A percentile compares a stretch with the other conserved stretches of the same genome.
Conservation (phyloP, 2,888 invertebrate genomes). For the Phalangium opilio region DNA sequence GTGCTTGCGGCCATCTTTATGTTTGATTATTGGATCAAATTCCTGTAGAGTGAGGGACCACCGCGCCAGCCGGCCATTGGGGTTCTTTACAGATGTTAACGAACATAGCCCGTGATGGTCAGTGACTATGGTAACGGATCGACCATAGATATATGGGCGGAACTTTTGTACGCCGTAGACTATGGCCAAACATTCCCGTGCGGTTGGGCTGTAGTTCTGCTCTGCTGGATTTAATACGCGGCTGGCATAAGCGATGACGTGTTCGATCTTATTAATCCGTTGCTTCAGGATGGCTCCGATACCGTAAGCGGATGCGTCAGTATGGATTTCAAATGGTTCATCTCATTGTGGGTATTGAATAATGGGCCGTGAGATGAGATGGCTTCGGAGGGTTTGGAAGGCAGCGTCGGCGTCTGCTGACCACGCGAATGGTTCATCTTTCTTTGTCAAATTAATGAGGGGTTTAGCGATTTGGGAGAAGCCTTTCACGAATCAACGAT, state of each 20-base stretch:
- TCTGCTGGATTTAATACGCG: conserved; percentile 20
- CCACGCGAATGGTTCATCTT: too few relatives aligned
- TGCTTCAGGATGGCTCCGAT: conserved; percentile 24
- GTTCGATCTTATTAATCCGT: conserved; percentile 12
- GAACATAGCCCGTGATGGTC: conserved; percentile 26
- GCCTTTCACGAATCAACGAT: too few relatives aligned
- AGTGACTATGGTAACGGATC: conserved; percentile 25
- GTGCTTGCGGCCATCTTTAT: conserved; percentile 10
- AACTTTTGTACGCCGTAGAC: conserved; percentile 26
- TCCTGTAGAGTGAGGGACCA: conserved; percentile 15
- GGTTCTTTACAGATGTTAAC: conserved; percentile 5
- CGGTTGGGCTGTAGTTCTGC: conserved; percentile 27
- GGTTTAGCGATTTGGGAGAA: too few relatives aligned
- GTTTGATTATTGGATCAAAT: conserved; percentile 13
- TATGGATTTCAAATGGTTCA: conserved; percentile 19
- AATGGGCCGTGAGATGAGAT: too few relatives aligned
- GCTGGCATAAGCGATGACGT: conserved; percentile 20
- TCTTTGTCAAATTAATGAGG: too few relatives aligned
- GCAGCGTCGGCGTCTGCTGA: too few relatives aligned
- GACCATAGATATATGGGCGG: conserved; percentile 27
- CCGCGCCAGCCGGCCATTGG: conserved; percentile 11
- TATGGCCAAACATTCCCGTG: conserved; percentile 29
- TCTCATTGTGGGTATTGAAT: not conserved
- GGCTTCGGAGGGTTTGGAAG: too few relatives aligned
- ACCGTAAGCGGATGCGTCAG: conserved; percentile 21